These are phyloP conservation scores for Platyscapa corneri DNA, from an alignment of 1,140 invertebrate species.

Conservation along the genomic window DNA sequence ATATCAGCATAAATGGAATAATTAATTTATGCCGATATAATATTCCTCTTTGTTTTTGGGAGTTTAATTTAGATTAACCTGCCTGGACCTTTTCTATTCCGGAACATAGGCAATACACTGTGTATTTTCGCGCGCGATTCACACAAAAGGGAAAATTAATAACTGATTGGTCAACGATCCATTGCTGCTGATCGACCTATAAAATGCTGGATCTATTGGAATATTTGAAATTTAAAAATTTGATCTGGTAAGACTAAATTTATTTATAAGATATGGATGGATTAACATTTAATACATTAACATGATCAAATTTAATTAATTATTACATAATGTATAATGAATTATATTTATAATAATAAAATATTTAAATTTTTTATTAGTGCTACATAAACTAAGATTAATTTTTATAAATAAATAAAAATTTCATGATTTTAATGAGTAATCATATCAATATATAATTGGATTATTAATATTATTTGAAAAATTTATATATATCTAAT, in stretches of 20 bases:
- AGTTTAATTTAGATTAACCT: neutral
- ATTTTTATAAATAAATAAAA: neutral
- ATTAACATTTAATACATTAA: neutral
- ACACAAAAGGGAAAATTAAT: neutral
- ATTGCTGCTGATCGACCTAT: neutral
- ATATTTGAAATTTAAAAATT: neutral
- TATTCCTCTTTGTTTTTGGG: too few species aligned
- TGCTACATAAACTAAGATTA: too few species aligned
- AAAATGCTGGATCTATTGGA: neutral
- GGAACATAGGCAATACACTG: neutral
- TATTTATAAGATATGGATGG: neutral
- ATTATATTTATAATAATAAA: too few species aligned
- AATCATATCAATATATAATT: neutral
- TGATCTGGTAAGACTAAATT: neutral
- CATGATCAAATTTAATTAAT: neutral
- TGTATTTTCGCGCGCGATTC: constrained; percentile 56
- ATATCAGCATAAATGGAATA: neutral
- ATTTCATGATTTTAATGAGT: neutral
- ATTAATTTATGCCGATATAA: neutral
- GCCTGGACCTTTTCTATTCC: neutral
- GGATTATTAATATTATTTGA: neutral
- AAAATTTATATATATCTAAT: neutral
- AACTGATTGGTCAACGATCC: neutral
- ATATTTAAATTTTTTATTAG: too few species aligned
- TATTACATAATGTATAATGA: neutral